Base-by-base conservation (phyloP, 2,797 vertebrate species). In the Leucoraja ocellata region DNA sequence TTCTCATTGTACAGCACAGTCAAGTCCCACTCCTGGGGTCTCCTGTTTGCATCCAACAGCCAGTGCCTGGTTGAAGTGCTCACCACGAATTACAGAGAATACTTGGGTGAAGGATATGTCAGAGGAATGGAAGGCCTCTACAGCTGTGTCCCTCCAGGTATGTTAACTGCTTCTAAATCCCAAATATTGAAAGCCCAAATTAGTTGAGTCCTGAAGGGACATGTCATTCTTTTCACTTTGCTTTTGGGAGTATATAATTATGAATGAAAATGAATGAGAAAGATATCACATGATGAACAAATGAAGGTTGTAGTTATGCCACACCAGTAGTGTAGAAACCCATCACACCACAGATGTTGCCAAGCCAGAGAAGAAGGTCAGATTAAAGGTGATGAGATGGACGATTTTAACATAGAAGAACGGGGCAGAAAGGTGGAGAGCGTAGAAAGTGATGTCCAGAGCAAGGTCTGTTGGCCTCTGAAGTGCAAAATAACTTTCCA, bases 51-150 rank as follows among this genome's bases (percentile, higher is more conserved):
- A 25, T 36, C 76, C 13, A 18, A 0, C 32, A 65, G 84, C 16
- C 63, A 93, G 32, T 93, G 93, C 39, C 39, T 93, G 68, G 23
- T 92, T 65, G 88, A 91, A 39, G 71, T 93, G 36, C 25, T 71
- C 39, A 77, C 68, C 36, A 36, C 39, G 10, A 36, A 28, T 71
- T 93, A 77, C 65, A 78, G 8, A 23, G 86, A 46, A 13, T 36
- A n/a, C 73, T 14, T 93, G 36, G 39, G 63, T 39, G 86, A 54
- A 28, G 5, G 8, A 25, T 93, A 73, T 28, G 39, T 91, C 81
- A 78, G 11, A 14, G 76, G 68, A n/a, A 93, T 74, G 39, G 93
- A 93, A 65, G 83, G 71, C 10, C 93, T 93, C 36, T 58, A 93
- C 74, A 71, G 36, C 23, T 93, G 93, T 25, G 68, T n/a, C 21